phyloP scores from a whole-genome alignment of 2,113 vertebrate genomes.

The Sitta europaea region DNA sequence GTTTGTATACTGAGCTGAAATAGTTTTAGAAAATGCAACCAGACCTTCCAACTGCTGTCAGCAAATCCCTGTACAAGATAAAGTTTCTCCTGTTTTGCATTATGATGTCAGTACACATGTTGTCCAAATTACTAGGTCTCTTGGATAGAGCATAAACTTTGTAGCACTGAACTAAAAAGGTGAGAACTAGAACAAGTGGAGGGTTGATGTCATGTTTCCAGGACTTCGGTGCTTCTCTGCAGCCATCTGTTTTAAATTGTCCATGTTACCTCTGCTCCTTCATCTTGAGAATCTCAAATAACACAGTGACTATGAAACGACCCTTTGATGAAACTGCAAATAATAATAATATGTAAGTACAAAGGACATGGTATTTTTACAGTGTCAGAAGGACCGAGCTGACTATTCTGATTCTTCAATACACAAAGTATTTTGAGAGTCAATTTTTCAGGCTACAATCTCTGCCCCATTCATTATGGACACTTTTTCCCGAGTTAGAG shows the following conservation, averaged over 20 bases:
- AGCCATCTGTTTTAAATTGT: neutral
- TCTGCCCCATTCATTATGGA: neutral
- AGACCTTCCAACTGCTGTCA: neutral
- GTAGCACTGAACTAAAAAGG: neutral
- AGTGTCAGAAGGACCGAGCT: neutral
- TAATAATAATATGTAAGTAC: neutral
- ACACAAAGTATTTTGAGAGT: neutral
- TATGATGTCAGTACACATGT: neutral
- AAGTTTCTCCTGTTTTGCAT: neutral
- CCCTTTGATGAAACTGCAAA: neutral
- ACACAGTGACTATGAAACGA: neutral
- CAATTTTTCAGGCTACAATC: neutral
- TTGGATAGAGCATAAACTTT: neutral
- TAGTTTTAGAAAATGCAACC: slow-evolving; percentile 55
- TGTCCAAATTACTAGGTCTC: neutral
- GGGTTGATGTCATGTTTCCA: neutral
- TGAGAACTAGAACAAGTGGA: neutral
- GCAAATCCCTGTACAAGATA: neutral
- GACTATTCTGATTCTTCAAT: neutral
- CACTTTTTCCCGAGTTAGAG: neutral
- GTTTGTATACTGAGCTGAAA: neutral
- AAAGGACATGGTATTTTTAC: neutral
- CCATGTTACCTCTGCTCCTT: neutral
- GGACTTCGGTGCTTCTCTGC: neutral
- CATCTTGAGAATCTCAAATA: neutral